These are phyloP conservation scores for Thermophis baileyi DNA, from an alignment of 2,113 vertebrate genomes.

Conservation along the genomic window DNA sequence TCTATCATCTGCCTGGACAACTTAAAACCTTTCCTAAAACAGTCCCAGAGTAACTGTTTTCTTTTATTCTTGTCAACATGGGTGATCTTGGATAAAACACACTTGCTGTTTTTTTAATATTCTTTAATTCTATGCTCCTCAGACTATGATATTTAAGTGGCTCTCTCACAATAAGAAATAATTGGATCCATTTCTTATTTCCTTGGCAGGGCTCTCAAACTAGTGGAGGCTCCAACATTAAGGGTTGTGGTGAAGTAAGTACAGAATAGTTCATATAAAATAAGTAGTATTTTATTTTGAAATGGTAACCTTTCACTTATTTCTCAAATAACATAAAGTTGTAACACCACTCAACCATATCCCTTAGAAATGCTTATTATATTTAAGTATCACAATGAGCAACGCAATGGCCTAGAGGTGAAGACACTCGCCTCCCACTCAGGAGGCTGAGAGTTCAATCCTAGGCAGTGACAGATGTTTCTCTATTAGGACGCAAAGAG, in stretches of 20 bases:
- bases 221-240: not conserved
- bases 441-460: not conserved
- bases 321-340: not conserved
- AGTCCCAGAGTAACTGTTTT: not conserved
- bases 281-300: not conserved
- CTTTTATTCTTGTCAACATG: not conserved
- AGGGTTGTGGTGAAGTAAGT: not conserved
- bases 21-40: not conserved
- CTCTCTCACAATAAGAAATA: not conserved
- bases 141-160: not conserved
- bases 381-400: not conserved
- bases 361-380: not conserved
- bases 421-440: not conserved
- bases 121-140: not conserved
- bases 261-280: not conserved
- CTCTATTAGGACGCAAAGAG: not conserved
- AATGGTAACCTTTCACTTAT: not conserved
- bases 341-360: not conserved
- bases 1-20: too few relatives aligned
- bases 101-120: not conserved
- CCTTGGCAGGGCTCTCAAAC: not conserved
- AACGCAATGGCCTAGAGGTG: not conserved
- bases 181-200: not conserved
- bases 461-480: not conserved
- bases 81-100: not conserved